Conservation (phyloP, 2,888 invertebrate genomes). For the Dorcus parallelipipedus region DNA sequence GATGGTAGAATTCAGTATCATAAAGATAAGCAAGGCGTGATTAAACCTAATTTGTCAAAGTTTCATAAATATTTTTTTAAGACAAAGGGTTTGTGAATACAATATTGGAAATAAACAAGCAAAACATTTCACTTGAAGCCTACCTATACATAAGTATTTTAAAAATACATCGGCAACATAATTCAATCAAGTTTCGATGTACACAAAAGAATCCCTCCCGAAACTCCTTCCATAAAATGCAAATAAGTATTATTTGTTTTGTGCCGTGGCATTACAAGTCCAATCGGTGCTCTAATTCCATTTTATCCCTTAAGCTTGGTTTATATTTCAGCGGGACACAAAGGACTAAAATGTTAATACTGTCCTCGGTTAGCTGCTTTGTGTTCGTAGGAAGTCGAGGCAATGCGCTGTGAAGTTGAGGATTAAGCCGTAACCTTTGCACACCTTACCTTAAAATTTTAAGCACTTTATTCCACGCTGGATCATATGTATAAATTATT, state of each 20-base stretch:
- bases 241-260: conserved; percentile 35
- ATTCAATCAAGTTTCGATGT: no score
- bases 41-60: no score
- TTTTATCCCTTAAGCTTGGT: conserved; percentile 37
- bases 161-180: no score
- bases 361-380: conserved; percentile 27
- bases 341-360: conserved; percentile 41
- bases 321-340: conserved; percentile 39
- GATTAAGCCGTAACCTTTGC: conserved; percentile 9
- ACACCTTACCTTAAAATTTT: conserved; percentile 6
- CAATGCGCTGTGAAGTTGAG: conserved; percentile 28
- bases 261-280: conserved; percentile 31
- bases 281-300: conserved; percentile 39
- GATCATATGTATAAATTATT: neutral
- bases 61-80: no score
- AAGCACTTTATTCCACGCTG: conserved; percentile 3
- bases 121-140: no score
- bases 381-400: conserved; percentile 27
- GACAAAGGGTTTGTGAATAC: no score
- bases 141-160: no score
- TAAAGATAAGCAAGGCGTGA: no score
- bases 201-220: neutral
- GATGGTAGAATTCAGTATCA: no score
- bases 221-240: conserved; percentile 27
- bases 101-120: no score